Conservation (phyloP, 2,888 invertebrate species). For the Ophion ventricosus region DNA sequence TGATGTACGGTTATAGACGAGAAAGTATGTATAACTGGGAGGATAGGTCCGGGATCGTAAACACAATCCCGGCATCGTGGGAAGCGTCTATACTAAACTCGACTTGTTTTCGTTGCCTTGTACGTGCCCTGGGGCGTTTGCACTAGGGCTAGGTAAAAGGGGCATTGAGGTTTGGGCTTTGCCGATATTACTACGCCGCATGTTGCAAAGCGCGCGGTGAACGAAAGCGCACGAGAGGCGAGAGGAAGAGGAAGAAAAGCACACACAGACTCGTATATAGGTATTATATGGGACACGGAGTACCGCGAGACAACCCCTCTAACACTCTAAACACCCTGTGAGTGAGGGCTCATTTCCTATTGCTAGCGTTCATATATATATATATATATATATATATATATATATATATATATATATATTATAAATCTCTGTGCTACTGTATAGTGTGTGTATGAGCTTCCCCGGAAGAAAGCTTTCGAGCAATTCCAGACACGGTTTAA, state of each 20-base stretch:
- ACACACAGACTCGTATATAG: conserved; percentile 21
- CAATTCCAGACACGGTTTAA: conserved; percentile 5
- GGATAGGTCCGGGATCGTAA: conserved; percentile 55
- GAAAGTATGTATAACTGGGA: conserved; percentile 10
- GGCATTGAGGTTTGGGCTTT: conserved; percentile 46
- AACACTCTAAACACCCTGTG: conserved; percentile 47
- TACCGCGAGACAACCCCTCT: conserved; percentile 52
- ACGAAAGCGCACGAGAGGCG: conserved; percentile 5
- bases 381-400: not conserved
- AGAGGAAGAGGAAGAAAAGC: conserved; percentile 34
- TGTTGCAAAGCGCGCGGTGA: conserved; percentile 36
- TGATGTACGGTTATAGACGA: conserved; percentile 26
- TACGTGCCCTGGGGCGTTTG: conserved; percentile 36
- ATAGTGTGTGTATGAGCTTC: conserved; percentile 31
- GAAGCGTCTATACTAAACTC: conserved; percentile 36
- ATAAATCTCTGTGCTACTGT: conserved; percentile 23
- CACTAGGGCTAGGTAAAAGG: conserved; percentile 23
- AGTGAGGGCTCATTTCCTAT: conserved; percentile 38
- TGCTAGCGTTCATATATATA: conserved; percentile 7
- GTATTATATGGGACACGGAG: conserved; percentile 2
- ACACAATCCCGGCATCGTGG: conserved; percentile 60
- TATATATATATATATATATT: not conserved
- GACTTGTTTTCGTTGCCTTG: conserved; percentile 48
- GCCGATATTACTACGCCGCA: conserved; percentile 62
- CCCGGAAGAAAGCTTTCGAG: conserved; percentile 41